These are phyloP conservation scores for Unio pictorum DNA, from an alignment of 2,888 invertebrate genomes.

Conservation along the genomic window DNA sequence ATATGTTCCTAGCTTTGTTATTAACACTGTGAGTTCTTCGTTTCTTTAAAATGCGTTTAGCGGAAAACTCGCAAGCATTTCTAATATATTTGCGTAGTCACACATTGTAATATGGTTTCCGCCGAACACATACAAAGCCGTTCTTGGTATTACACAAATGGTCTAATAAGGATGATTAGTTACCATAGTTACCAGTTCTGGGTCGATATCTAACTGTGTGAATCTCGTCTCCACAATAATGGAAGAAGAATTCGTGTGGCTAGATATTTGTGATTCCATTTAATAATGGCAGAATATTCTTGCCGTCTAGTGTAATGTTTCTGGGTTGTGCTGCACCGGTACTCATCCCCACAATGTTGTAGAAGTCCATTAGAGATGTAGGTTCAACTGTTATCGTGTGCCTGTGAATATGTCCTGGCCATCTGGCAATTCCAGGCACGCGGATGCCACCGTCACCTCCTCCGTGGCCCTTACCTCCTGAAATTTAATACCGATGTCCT, in stretches of 20 bases:
- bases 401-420: slow-evolving; percentile 58
- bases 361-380: slow-evolving; percentile 70
- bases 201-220: slow-evolving; percentile 63
- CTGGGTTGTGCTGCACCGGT: slow-evolving; percentile 44
- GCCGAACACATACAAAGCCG: neutral
- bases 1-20: no score
- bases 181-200: slow-evolving; percentile 29
- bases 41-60: no score
- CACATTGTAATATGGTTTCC: neutral
- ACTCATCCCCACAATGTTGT: slow-evolving; percentile 63
- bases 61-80: no score
- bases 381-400: slow-evolving; percentile 54
- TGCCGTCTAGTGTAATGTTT: slow-evolving; percentile 65
- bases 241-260: slow-evolving; percentile 66
- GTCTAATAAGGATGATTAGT: no score
- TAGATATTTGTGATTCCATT: slow-evolving; percentile 32
- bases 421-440: slow-evolving; percentile 66
- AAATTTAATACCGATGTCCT: neutral
- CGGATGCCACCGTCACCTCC: slow-evolving; percentile 70
- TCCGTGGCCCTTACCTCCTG: slow-evolving; percentile 68
- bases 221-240: slow-evolving; percentile 67
- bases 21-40: no score
- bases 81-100: no score
- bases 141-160: neutral
- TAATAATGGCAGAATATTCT: slow-evolving; percentile 64